phyloP scores from a whole-genome alignment of 1,140 invertebrate genomes.

The Diorhabda carinulata region DNA sequence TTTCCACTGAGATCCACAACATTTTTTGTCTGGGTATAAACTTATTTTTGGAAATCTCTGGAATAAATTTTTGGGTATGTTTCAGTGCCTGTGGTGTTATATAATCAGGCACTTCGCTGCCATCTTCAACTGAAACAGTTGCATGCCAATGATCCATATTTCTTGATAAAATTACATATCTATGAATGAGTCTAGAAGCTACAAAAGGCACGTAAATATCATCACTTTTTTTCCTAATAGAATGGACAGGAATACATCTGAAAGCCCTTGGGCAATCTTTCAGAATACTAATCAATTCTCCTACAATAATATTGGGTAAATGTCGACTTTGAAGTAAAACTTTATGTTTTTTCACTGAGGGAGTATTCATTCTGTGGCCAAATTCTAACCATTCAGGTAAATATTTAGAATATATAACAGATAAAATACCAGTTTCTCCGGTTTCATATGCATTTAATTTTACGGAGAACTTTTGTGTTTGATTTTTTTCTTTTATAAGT shows the following conservation, averaged over 20 bases:
- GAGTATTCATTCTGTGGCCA: slow-evolving; percentile 54
- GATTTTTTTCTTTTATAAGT: slow-evolving; percentile 15
- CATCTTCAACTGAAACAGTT: slow-evolving; percentile 38
- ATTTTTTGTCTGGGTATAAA: slow-evolving; percentile 69
- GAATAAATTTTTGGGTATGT: slow-evolving; percentile 59
- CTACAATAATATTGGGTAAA: slow-evolving; percentile 51
- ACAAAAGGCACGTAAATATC: slow-evolving; percentile 52
- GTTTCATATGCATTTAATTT: slow-evolving; percentile 42
- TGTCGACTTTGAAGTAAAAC: slow-evolving; percentile 52
- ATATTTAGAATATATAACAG: slow-evolving; percentile 52
- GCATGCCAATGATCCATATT: slow-evolving; percentile 64
- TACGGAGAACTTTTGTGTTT: slow-evolving; percentile 4
- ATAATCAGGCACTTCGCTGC: slow-evolving; percentile 42
- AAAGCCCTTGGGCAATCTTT: slow-evolving; percentile 50
- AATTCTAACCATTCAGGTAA: slow-evolving; percentile 60
- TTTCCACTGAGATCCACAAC: slow-evolving; percentile 57
- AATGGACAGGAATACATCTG: slow-evolving; percentile 30
- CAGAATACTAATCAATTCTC: slow-evolving; percentile 54
- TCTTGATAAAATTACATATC: slow-evolving; percentile 58
- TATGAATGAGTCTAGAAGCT: slow-evolving; percentile 46
- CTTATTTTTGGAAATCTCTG: slow-evolving; percentile 42
- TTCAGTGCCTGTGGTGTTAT: slow-evolving; percentile 52
- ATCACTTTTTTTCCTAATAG: slow-evolving; percentile 34
- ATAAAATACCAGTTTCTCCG: slow-evolving; percentile 46
- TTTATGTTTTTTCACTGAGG: slow-evolving; percentile 54